These are phyloP conservation scores for Zaprionus kolodkinae DNA, from an alignment of 1,140 invertebrate genomes.

Conservation along the genomic window DNA sequence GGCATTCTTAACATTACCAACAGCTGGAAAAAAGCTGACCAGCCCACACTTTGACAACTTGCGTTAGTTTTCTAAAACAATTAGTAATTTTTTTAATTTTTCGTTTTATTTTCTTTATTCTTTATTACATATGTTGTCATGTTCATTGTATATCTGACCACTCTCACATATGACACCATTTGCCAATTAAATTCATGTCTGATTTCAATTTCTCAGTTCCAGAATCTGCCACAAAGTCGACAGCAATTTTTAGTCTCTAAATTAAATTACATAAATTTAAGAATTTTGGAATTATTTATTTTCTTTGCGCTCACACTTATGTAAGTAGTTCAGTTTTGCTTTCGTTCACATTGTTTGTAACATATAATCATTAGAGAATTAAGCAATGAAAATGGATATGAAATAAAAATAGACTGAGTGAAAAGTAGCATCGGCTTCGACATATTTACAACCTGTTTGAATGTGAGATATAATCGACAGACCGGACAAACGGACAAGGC, in stretches of 20 bases:
- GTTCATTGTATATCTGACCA: slow-evolving; percentile 34
- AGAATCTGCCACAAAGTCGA: slow-evolving; percentile 9
- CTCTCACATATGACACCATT: slow-evolving; percentile 39
- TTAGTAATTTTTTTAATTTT: background rate
- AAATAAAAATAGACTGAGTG: slow-evolving; percentile 4
- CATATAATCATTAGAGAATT: slow-evolving; percentile 23
- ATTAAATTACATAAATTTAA: slow-evolving; percentile 70
- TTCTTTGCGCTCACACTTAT: slow-evolving; percentile 57
- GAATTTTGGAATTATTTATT: slow-evolving; percentile 76
- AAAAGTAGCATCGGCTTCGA: slow-evolving; percentile 16
- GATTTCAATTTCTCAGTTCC: slow-evolving; percentile 24
- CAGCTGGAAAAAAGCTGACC: no score
- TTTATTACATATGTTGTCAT: slow-evolving; percentile 52
- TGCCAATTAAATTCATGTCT: slow-evolving; percentile 27
- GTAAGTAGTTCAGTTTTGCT: slow-evolving; percentile 47
- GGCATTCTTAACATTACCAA: background rate
- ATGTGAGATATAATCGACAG: slow-evolving; percentile 13
- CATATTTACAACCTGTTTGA: slow-evolving; percentile 44
- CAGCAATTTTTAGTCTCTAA: slow-evolving; percentile 46
- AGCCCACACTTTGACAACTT: no score
- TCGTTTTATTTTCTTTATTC: slow-evolving; percentile 40
- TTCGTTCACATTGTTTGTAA: slow-evolving; percentile 52
- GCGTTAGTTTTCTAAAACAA: background rate
- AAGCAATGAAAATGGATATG: slow-evolving; percentile 18
- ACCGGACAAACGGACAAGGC: slow-evolving; percentile 22